Base-by-base conservation (phyloP, 2,113 vertebrate genomes). In the Pleuronectes platessa region DNA sequence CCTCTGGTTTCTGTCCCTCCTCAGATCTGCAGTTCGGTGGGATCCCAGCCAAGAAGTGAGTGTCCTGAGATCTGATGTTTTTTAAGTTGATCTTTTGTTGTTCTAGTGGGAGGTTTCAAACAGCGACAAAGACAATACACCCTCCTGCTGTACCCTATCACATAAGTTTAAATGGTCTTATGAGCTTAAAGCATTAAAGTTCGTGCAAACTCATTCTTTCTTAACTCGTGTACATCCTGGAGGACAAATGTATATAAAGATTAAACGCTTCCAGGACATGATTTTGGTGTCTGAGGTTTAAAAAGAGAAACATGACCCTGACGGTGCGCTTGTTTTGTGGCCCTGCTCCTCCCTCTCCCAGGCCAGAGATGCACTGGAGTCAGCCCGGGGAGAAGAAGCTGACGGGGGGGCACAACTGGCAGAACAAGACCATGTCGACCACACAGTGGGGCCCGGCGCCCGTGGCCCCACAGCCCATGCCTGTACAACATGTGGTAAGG, bases 11-110 rank as follows among this genome's bases (percentile, higher is more conserved):
- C 17, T 68, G 0, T 65, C n/a, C 21, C 80, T 70, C 87, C 85
- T 82, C 83, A 98, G 97, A 96, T 94, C 93, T 97, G 92, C 95
- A 96, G 88, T 96, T 97, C 88, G 96, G 95, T 89, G 95, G 96
- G 91, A 93, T 90, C 17, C 89, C 93, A 61, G 92, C 93, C 79
- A 97, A 98, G 91, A 96, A 95, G 96, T 98, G 92, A 96, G 96
- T 88, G 60, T 86, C 42, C 49, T 40, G 24, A 75, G 27, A 20
- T 27, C 31, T 74, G 27, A 54, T 49, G n/a, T 61, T 59, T 59
- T 69, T 2, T 37, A 3, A 47, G 11, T 63, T 53, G 21, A 31
- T 61, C 21, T 42, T 21, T n/a, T 61, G 24, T 17, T 47, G 47
- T 68, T 1, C 12, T 3, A 13, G 49, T 27, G 15, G 21, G 20